Evolutionary conservation across 2,888 invertebrate species (phyloP).

Genomic region (Andrena haemorrhoa): DNA sequence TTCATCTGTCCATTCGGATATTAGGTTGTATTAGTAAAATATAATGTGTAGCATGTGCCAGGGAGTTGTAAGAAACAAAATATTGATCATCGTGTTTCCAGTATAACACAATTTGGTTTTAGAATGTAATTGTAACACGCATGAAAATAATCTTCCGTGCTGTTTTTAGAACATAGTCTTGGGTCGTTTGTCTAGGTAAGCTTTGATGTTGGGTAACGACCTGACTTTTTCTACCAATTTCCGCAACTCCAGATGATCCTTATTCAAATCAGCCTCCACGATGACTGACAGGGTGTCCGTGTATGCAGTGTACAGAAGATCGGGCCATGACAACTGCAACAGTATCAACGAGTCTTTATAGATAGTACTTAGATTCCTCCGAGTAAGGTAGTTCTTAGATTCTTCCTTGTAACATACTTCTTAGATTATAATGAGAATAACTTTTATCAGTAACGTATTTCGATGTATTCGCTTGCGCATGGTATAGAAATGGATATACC

Average conservation of each 20-base stretch:
- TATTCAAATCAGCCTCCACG: slow-evolving; percentile 78
- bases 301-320: slow-evolving; percentile 83
- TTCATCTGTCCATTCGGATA: not conserved
- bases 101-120: not conserved
- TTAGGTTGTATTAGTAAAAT: not conserved
- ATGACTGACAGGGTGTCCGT: slow-evolving; percentile 80
- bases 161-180: slow-evolving; percentile 66
- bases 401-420: no score
- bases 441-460: no score
- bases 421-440: no score
- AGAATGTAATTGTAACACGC: no score
- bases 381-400: no score
- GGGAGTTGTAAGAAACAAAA: slow-evolving; percentile 11
- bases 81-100: not conserved
- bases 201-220: slow-evolving; percentile 83
- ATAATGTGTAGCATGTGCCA: slow-evolving; percentile 21
- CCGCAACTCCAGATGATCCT: slow-evolving; percentile 84
- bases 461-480: no score
- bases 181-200: slow-evolving; percentile 82
- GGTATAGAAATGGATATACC: no score
- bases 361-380: no score
- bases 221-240: slow-evolving; percentile 83
- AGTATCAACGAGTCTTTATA: not conserved
- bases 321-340: slow-evolving; percentile 82
- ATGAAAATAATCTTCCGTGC: no score